Evolutionary conservation across 2,113 vertebrate species (phyloP).

Genomic region (Sylvietta virens): DNA sequence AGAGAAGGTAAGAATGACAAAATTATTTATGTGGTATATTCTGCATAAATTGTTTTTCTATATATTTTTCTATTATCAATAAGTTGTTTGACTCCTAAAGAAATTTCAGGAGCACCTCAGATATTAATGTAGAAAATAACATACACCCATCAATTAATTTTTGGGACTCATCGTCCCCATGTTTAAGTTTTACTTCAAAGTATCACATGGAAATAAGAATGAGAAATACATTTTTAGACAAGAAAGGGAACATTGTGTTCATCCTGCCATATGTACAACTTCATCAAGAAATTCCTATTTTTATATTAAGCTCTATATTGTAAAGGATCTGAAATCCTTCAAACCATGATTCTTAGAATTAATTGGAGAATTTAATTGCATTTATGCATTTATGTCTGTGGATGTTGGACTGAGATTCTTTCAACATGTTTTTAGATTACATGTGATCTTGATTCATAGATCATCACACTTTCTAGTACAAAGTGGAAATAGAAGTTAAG

Average conservation of each 20-base stretch:
- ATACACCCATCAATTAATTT: not conserved
- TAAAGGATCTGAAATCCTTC: not conserved
- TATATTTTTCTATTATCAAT: not conserved
- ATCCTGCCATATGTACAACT: not conserved
- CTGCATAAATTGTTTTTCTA: not conserved
- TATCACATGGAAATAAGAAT: not conserved
- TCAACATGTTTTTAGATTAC: not conserved
- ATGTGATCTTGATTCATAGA: not conserved
- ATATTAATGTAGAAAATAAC: not conserved
- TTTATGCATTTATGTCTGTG: not conserved
- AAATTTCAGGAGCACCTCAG: not conserved
- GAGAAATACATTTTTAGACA: not conserved
- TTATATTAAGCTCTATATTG: not conserved
- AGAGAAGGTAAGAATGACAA: not conserved
- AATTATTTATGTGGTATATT: not conserved
- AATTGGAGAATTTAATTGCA: too few species aligned
- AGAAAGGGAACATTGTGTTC: not conserved
- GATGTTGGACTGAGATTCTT: not conserved
- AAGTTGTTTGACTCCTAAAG: not conserved
- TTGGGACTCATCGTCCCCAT: not conserved
- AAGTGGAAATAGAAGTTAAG: not conserved
- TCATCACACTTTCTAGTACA: not conserved
- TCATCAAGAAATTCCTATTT: not conserved
- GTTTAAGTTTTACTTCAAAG: not conserved
- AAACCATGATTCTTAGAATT: not conserved